Evolutionary conservation across 2,888 invertebrate species (phyloP).

Genomic region (Caenorhabditis drosophilae): DNA sequence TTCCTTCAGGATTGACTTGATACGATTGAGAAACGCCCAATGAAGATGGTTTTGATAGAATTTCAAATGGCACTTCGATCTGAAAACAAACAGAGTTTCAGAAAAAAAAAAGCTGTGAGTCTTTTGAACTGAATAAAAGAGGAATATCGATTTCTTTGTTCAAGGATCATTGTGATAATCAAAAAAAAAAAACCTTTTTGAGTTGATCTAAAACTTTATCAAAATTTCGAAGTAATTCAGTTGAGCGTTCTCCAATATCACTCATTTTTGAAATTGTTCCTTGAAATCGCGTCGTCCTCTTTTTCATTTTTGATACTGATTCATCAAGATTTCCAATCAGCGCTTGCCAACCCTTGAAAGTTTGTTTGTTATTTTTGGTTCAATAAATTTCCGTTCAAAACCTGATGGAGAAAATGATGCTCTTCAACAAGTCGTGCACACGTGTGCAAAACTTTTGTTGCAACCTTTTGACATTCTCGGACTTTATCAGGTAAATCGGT

Average conservation of each 20-base stretch:
- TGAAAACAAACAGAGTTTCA: no score
- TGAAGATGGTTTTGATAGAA: slow-evolving; percentile 30
- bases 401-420: slow-evolving; percentile 56
- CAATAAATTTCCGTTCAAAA: slow-evolving; percentile 4
- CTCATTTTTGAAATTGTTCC: slow-evolving; percentile 30
- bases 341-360: slow-evolving; percentile 61
- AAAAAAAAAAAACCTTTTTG: slow-evolving; percentile 32
- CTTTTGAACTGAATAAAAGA: no score
- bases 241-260: slow-evolving; percentile 32
- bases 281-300: slow-evolving; percentile 32
- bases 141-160: background rate
- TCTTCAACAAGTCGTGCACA: slow-evolving; percentile 57
- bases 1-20: slow-evolving; percentile 10
- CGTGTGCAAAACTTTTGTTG: slow-evolving; percentile 17
- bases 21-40: slow-evolving; percentile 20
- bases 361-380: background rate
- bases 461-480: slow-evolving; percentile 27
- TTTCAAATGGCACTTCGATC: slow-evolving; percentile 26
- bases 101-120: no score
- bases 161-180: background rate
- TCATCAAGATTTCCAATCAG: slow-evolving; percentile 61
- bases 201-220: slow-evolving; percentile 56
- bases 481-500: slow-evolving; percentile 38
- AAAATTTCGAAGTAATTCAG: slow-evolving; percentile 49
- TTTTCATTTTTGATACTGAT: slow-evolving; percentile 39